Evolutionary conservation across 2,888 invertebrate species (phyloP), one percentile per base, ranked within the genome.

Genomic region (Julus scanicus): DNA sequence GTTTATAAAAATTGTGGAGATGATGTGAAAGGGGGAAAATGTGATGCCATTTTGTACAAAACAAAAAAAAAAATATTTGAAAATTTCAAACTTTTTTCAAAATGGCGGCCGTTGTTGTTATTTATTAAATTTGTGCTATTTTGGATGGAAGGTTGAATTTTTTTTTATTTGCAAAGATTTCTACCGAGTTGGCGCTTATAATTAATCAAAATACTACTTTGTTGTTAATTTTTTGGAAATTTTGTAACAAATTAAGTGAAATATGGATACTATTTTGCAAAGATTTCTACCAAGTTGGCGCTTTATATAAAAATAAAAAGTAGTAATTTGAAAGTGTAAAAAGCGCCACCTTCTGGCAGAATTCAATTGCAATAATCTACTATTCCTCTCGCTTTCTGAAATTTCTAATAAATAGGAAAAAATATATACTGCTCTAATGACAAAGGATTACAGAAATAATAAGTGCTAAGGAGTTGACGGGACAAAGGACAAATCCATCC

Each of bases 331-430:
- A 44, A 44, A 44, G 44, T 44, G 44, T 44, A 44, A 44, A 44
- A 44, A 44, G 57, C 57, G 57, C 57, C 57, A 57, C 5, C 17
- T 57, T 17, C 57, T n/a, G 57, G 57, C n/a, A 57, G 57, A 57
- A 57, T n/a, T 57, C 57, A 57, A 57, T 57, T 57, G 57, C 57
- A 57, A 57, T 57, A n/a, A 57, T 57, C 57, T 57, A 57, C 57
- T 57, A 57, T 57, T 57, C 57, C 57, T 57, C 57, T 57, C 57
- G 57, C 57, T 57, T 57, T 57, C 57, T 57, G 57, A 57, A 57
- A n/a, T 57, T 57, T 57, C 57, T 57, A 57, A 57, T n/a, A 57
- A 57, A 53, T 44, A 53, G 57, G 57, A 57, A 57, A n/a, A n/a
- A n/a, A n/a, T n/a, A 57, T 15, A 53, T 57, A 57, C 57, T 57